Base-by-base conservation (phyloP, 2,888 invertebrate species). In the Smittia sp. region DNA sequence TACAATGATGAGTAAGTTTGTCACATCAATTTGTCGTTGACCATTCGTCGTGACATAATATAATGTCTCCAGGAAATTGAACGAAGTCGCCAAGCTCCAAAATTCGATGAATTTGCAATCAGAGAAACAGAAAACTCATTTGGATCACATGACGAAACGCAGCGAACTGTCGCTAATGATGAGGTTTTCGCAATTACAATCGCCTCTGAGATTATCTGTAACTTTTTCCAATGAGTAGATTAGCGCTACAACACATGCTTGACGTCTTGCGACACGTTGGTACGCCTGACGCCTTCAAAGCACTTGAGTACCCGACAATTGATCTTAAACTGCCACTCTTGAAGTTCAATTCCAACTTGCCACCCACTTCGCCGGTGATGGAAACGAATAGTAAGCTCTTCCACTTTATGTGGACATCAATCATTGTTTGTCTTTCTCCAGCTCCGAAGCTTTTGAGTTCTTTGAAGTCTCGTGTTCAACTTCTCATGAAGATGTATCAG, bases 261-360 rank as follows among this genome's bases (percentile, higher is more conserved):
- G 81, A 82, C 41, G 79, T 80, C 11, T 73, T 82, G 22, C 77
- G 80, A 0, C 77, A 81, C 74, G 79, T 82, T 0, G 79, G 79
- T 73, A 78, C 79, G 0, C 75, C 76, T 9, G 74, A 76, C 0
- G 78, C 77, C 52, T 13, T 65, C 3, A 6, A 76, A 0, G 24
- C 78, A 11, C 77, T 76, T 1, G 27, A 78, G 0, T 82, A 81
- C 78, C 81, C 82, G 0, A 79, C 77, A 39, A 76, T 78, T 0
- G 79, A 81, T 74, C 75, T 82, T 13, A 79, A 79, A 73, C 74
- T 82, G 39, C 82, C 82, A 1, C 75, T 82, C 3, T 75, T 82
- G 0, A 81, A 79, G 66, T 82, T 81, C 46, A 79, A 80, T 72
- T 78, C 79, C 77, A 78, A 76, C 54, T 78, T 82, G 0, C 82